These are phyloP conservation scores for Machaerirhynchus nigripectus DNA, from an alignment of 2,113 vertebrate genomes.

Conservation along the genomic window DNA sequence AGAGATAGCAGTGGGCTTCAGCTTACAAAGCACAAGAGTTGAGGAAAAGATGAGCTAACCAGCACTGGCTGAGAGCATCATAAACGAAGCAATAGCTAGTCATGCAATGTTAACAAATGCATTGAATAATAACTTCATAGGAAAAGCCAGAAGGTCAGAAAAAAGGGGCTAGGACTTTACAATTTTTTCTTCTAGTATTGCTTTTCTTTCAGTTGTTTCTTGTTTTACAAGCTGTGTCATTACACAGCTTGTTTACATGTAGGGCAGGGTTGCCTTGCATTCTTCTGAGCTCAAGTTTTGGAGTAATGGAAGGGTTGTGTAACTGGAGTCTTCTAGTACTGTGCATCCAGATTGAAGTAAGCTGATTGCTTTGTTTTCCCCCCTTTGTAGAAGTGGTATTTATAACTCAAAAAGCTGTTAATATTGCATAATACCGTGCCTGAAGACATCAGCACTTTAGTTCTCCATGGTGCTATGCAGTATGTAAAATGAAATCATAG, in stretches of 20 bases:
- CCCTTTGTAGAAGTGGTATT: not conserved
- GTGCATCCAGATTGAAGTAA: not conserved
- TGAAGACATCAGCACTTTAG: not conserved
- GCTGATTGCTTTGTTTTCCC: not conserved
- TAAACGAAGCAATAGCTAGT: not conserved
- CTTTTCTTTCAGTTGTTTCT: not conserved
- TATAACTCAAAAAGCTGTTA: not conserved
- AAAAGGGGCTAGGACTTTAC: not conserved
- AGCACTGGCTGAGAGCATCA: not conserved
- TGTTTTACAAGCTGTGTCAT: not conserved
- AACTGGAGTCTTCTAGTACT: not conserved
- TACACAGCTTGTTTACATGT: not conserved
- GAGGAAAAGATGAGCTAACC: not conserved
- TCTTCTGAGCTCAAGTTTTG: not conserved
- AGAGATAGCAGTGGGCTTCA: constrained; percentile 7
- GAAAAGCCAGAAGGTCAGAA: not conserved
- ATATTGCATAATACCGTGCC: not conserved
- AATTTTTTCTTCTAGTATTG: not conserved
- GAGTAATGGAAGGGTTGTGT: not conserved
- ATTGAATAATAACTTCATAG: not conserved
- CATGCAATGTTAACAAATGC: not conserved
- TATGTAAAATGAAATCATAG: not conserved
- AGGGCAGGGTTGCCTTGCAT: not conserved
- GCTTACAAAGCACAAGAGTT: constrained; percentile 12
- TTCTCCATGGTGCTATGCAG: not conserved